A percentile compares a stretch with the other conserved stretches of the same genome.
Evolutionary conservation across 2,888 invertebrate species (phyloP).

Genomic region (Ormyrus rosae): DNA sequence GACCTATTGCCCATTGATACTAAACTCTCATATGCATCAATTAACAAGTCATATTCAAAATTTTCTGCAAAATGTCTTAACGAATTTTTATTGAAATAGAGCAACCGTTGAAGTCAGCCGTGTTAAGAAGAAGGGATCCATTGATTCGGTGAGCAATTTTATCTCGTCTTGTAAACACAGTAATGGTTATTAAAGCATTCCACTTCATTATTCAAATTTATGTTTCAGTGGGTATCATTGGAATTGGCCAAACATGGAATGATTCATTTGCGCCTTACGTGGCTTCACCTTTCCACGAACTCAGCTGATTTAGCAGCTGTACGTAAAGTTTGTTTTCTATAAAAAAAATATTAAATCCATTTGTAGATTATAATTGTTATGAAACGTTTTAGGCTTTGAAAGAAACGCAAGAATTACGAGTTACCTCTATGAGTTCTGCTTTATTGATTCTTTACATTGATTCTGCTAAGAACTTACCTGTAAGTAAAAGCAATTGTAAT

Average conservation of each 20-base stretch:
- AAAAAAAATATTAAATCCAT: constrained; percentile 15
- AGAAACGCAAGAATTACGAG: constrained; percentile 85
- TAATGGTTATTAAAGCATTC: background rate
- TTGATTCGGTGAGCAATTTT: constrained; percentile 82
- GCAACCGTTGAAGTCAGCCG: constrained; percentile 84
- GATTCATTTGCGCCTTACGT: constrained; percentile 91
- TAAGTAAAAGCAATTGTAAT: constrained; percentile 76
- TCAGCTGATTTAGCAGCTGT: constrained; percentile 85
- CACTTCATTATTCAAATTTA: constrained; percentile 25
- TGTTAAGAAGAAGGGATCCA: constrained; percentile 83
- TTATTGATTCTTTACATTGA: constrained; percentile 93
- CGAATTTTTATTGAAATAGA: constrained; percentile 73
- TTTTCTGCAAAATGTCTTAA: constrained; percentile 8
- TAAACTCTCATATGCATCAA: constrained; percentile 38
- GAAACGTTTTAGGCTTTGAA: constrained; percentile 79
- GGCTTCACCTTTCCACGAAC: constrained; percentile 89
- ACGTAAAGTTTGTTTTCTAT: constrained; percentile 70
- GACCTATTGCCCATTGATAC: constrained; percentile 9
- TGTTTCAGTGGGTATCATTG: constrained; percentile 91
- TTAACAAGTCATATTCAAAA: background rate
- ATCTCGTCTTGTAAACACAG: constrained; percentile 5
- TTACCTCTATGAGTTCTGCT: constrained; percentile 86
- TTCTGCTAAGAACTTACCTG: constrained; percentile 93
- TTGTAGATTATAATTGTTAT: background rate
- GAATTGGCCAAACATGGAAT: constrained; percentile 97